These are phyloP conservation scores for Trichonephila inaurata DNA, from an alignment of 1,140 invertebrate species.

Conservation along the genomic window DNA sequence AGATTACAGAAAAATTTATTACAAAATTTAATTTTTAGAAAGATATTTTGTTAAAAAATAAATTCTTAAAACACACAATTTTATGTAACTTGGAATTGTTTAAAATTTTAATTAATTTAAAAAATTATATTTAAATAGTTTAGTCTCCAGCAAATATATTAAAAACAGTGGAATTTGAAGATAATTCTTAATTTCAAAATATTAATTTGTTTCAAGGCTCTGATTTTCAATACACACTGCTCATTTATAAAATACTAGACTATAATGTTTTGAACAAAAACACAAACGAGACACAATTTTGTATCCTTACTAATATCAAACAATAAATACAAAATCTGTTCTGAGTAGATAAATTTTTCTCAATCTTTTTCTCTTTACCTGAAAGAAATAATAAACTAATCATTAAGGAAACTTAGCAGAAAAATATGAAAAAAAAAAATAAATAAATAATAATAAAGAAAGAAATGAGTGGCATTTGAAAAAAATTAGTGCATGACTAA, in stretches of 20 bases:
- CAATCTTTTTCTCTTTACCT: conserved; percentile 16
- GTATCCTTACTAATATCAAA: background rate
- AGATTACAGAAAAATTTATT: conserved; percentile 31
- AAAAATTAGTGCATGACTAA: too few relatives aligned
- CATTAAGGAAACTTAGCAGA: background rate
- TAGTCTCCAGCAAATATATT: too few relatives aligned
- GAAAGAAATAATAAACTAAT: background rate
- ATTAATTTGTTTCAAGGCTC: too few relatives aligned
- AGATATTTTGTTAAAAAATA: too few relatives aligned
- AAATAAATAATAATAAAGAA: too few relatives aligned
- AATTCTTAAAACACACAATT: background rate
- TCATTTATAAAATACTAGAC: background rate
- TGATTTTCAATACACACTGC: too few relatives aligned
- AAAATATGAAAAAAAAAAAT: background rate
- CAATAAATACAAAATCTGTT: background rate
- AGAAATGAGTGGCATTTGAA: too few relatives aligned
- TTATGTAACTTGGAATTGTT: too few relatives aligned
- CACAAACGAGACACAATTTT: background rate
- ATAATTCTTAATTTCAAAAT: too few relatives aligned
- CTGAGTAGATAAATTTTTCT: conserved; percentile 6
- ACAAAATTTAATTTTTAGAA: background rate
- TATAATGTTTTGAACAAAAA: background rate
- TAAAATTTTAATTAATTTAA: too few relatives aligned
- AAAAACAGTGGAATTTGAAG: too few relatives aligned
- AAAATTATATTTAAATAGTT: too few relatives aligned